These are phyloP conservation scores for Aelia acuminata DNA, from an alignment of 2,888 invertebrate species.

Conservation along the genomic window DNA sequence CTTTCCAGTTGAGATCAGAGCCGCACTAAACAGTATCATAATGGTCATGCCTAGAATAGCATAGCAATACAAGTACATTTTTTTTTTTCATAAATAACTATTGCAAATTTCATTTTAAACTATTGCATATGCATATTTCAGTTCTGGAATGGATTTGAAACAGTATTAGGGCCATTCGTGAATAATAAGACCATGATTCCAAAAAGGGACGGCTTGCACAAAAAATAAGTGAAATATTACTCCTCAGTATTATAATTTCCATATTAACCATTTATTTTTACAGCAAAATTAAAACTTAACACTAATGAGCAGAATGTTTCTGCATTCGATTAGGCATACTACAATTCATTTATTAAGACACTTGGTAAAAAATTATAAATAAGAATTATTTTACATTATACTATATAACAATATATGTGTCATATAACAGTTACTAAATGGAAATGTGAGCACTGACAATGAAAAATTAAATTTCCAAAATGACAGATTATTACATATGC, in stretches of 20 bases:
- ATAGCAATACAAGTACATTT: no score
- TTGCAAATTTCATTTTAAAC: no score
- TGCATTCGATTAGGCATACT: constrained; percentile 12
- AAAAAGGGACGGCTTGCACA: constrained; percentile 22
- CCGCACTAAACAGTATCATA: no score
- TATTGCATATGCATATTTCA: no score
- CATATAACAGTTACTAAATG: background rate
- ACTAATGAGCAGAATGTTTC: background rate
- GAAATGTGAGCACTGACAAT: constrained; percentile 15
- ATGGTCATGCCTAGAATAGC: no score
- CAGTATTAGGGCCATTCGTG: background rate
- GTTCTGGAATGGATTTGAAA: background rate
- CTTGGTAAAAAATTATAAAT: constrained; percentile 28
- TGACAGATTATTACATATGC: background rate
- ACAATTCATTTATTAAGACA: background rate
- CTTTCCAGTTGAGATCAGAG: no score
- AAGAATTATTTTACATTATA: constrained; percentile 2
- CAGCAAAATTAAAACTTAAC: background rate
- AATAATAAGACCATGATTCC: background rate
- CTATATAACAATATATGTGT: background rate
- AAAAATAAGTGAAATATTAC: background rate
- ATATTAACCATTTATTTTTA: background rate
- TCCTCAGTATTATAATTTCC: background rate
- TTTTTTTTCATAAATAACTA: no score
- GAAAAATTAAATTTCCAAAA: constrained; percentile 16